Conservation (phyloP, 2,113 vertebrate species). For the Mastomys coucha region DNA sequence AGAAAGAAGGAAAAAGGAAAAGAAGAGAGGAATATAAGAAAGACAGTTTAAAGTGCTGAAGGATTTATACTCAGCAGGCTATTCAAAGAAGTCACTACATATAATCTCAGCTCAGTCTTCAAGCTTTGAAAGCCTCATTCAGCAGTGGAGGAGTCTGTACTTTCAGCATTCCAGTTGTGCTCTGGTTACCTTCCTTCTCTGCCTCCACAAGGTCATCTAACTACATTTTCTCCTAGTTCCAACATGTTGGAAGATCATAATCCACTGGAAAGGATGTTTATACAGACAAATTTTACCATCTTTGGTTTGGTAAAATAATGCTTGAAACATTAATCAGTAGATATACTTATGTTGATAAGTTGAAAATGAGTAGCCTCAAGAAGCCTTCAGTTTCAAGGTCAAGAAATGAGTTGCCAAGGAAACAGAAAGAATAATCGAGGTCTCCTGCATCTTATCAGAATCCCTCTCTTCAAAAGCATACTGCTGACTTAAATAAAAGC, state of each 20-base stretch:
- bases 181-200: background rate
- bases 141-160: background rate
- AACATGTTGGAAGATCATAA: background rate
- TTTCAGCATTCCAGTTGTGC: background rate
- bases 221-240: background rate
- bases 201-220: background rate
- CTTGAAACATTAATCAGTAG: background rate
- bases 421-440: conserved; percentile 27
- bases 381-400: conserved; percentile 4
- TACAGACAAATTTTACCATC: background rate
- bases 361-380: background rate
- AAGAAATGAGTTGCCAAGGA: conserved; percentile 51
- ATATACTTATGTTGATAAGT: conserved; percentile 24
- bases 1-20: background rate
- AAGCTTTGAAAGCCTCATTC: background rate
- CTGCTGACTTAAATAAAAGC: conserved; percentile 43
- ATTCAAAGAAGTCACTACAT: background rate
- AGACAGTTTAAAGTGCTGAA: background rate
- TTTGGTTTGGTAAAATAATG: background rate
- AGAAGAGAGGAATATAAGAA: background rate
- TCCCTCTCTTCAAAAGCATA: conserved; percentile 51
- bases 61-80: background rate
- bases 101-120: background rate
- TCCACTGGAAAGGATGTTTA: background rate
- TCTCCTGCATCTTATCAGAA: conserved; percentile 39